phyloP scores from a whole-genome alignment of 1,140 invertebrate species.

The Ceratina australensis region DNA sequence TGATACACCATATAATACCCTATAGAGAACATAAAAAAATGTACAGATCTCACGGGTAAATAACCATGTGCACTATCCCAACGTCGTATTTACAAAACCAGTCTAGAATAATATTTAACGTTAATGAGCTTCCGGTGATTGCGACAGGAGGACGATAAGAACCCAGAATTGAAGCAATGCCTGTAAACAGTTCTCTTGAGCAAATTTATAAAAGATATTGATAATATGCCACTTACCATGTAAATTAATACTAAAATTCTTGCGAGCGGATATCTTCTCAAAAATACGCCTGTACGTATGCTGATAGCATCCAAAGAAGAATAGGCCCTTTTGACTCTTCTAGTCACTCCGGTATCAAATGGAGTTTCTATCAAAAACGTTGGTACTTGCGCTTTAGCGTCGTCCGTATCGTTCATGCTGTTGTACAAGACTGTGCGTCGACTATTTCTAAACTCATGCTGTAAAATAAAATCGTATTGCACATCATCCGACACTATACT shows the following conservation, averaged over 20 bases:
- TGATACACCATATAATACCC: neutral
- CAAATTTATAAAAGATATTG: neutral
- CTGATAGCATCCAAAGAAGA: slow-evolving; percentile 88
- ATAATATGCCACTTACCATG: slow-evolving; percentile 79
- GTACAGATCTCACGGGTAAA: neutral
- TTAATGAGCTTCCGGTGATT: slow-evolving; percentile 84
- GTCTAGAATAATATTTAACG: slow-evolving; percentile 7
- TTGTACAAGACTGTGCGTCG: slow-evolving; percentile 76
- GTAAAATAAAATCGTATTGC: slow-evolving; percentile 35
- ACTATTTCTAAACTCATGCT: slow-evolving; percentile 79
- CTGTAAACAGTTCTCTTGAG: slow-evolving; percentile 73
- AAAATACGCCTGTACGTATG: slow-evolving; percentile 88
- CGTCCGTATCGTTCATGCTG: slow-evolving; percentile 84
- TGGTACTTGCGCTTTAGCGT: slow-evolving; percentile 86
- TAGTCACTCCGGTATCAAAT: slow-evolving; percentile 88
- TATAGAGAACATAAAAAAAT: slow-evolving; percentile 2
- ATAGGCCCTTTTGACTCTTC: slow-evolving; percentile 89
- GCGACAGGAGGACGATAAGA: slow-evolving; percentile 84
- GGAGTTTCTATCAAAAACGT: slow-evolving; percentile 87
- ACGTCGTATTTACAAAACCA: slow-evolving; percentile 39
- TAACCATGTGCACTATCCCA: neutral
- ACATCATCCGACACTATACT: slow-evolving; percentile 5
- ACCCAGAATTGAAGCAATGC: slow-evolving; percentile 87
- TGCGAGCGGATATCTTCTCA: slow-evolving; percentile 89
- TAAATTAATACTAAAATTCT: slow-evolving; percentile 89